Evolutionary conservation across 1,140 invertebrate species (phyloP), one percentile per base, ranked within the genome.

Genomic region (Schmidtea mediterranea): DNA sequence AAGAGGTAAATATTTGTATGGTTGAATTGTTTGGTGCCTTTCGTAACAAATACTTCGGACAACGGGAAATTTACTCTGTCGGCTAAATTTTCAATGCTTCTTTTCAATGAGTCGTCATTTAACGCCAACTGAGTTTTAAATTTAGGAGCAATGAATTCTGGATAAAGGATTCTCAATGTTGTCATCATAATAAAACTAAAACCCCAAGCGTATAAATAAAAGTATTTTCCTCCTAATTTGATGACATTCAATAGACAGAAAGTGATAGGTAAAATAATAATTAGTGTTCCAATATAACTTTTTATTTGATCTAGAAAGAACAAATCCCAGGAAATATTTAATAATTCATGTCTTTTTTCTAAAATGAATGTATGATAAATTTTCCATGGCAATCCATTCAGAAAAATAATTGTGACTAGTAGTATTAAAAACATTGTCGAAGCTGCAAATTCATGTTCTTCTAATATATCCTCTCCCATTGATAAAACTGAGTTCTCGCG

Each of bases 1-100:
- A 89, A 95, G 58, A 98, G 81, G 61, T 97, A 95, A 12, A 87
- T 87, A 73, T 95, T 95, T 56, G 82, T 89, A 58, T 97, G 89
- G 1, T 81, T 76, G 9, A 84, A 90, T 51, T 87, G 68, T 62
- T 89, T 92, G 0, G 87, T 94, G 73, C 75, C 86, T 73, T 98
- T 84, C 9, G 98, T 87, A 52, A 98, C 79, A 66, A 81, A 95
- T 15, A 98, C 64, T 65, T 97, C 87, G 23, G 78, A 83, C 1
- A 98, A 68, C 2, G 92, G 89, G 66, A 92, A 98, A 38, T 79
- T 72, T 10, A 97, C 72, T 48, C 74, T 76, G 1, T 74, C 71
- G 1, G 92, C 87, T 50, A 98, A 67, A 53, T 73, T 71, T 68
- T 97, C 84, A 62, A 98, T 97, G 50, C 76, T 73, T 39, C 71